Evolutionary conservation across 1,140 invertebrate genomes (phyloP).

Genomic region (Diprion similis): DNA sequence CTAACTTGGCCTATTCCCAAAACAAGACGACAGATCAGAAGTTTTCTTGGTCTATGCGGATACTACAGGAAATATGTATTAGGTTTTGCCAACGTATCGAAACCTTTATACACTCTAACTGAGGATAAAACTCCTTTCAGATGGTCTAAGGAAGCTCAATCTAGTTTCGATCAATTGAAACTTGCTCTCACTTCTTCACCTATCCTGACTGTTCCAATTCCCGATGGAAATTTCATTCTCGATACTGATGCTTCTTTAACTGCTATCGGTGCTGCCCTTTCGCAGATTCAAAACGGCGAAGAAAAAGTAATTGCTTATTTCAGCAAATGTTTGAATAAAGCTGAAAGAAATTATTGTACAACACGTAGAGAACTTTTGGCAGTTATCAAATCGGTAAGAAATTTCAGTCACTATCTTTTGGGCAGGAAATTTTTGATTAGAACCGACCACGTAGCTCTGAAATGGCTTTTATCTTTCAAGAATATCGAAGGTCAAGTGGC

Average conservation of each 20-base stretch:
- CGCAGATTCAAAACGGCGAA: conserved; percentile 15
- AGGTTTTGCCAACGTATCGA: conserved; percentile 9
- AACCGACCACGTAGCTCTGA: conserved; percentile 38
- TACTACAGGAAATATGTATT: conserved; percentile 11
- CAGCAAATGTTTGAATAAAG: conserved; percentile 15
- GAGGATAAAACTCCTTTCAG: neutral
- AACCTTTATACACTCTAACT: conserved; percentile 9
- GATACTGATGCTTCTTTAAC: conserved; percentile 5
- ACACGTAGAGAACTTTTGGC: conserved; percentile 36
- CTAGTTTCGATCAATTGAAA: conserved; percentile 23
- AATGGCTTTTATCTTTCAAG: conserved; percentile 43
- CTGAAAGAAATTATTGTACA: conserved; percentile 38
- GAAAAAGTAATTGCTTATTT: conserved; percentile 22
- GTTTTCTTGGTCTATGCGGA: conserved; percentile 11
- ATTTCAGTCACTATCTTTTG: conserved; percentile 35
- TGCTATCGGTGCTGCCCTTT: conserved; percentile 16
- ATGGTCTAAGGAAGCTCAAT: conserved; percentile 2
- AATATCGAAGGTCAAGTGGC: conserved; percentile 36
- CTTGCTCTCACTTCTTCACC: conserved; percentile 18
- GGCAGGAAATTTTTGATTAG: conserved; percentile 30
- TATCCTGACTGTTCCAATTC: conserved; percentile 6
- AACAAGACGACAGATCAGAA: neutral
- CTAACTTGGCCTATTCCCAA: neutral
- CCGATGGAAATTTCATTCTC: conserved; percentile 2
- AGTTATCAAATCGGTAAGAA: conserved; percentile 31